Base-by-base conservation (phyloP, 1,140 invertebrate genomes). In the Battus philenor region DNA sequence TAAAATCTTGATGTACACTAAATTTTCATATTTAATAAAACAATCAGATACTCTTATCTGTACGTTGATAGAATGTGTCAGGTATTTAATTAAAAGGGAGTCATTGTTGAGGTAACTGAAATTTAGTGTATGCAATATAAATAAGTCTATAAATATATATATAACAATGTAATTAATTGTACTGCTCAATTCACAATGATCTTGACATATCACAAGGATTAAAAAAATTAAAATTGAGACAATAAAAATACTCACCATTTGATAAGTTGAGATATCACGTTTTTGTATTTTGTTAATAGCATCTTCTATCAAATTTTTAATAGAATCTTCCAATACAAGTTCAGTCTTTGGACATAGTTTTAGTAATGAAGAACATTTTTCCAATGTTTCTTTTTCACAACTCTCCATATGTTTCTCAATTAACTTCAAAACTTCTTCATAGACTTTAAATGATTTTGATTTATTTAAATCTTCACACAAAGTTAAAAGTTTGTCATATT, bases 401-500 rank as follows among this genome's bases (percentile, higher is more conserved):
- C 50, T 48, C 38, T 59, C 31, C 26, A 1, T 47, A 46, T 73
- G 68, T 45, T 45, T 69, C 30, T 71, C 56, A 7, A 82, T 24
- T 7, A 78, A 34, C 6, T 76, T 56, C 34, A 78, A 36, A 12
- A 75, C 58, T 58, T 85, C 77, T 31, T 36, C 43, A 39, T 56
- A 74, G 1, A 78, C 29, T 59, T 72, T 79, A 50, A 66, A 71
- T 41, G 67, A 59, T 38, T 52, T 53, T 8, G 41, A 32, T 32
- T 61, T 54, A 33, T 22, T 38, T 4, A 87, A 11, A 47, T 72
- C 49, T 63, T 85, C 44, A 60, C 83, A 63, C 53, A 73, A 6
- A 71, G 47, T 26, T 52, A 83, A 67, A 31, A 89, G 87, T 64
- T 90, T 76, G 1, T 90, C 73, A 70, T 89, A 90, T 78, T 95